These are phyloP conservation scores for Spinus pinus DNA, from an alignment of 2,797 vertebrate species.

Conservation along the genomic window DNA sequence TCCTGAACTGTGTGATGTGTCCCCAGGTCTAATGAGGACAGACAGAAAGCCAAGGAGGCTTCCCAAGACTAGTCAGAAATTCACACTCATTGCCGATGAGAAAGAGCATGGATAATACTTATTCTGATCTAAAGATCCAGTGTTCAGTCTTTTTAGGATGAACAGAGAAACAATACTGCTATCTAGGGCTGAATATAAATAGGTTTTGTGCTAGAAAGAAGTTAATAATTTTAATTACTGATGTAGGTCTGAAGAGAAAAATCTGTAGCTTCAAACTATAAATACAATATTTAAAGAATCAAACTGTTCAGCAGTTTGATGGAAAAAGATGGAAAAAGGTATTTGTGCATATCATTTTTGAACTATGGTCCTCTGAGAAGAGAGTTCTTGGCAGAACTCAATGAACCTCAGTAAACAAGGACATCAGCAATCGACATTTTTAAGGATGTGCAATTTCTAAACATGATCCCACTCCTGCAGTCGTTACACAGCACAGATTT, in stretches of 20 bases:
- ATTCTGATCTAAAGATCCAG: neutral
- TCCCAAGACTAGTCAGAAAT: neutral
- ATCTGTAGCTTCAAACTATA: neutral
- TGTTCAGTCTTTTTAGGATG: neutral
- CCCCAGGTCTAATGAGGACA: neutral
- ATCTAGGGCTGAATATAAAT: neutral
- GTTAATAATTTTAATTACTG: neutral
- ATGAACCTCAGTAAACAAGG: neutral
- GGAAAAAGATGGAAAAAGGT: neutral
- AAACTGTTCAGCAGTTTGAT: neutral
- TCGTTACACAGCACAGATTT: slow-evolving; percentile 29
- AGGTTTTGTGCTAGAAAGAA: neutral
- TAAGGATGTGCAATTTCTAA: slow-evolving; percentile 22
- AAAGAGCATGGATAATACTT: neutral
- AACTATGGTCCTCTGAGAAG: neutral
- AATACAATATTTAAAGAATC: neutral
- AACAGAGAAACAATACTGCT: neutral
- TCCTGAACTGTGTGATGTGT: neutral
- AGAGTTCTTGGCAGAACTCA: neutral
- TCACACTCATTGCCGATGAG: neutral
- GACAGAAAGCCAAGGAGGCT: neutral
- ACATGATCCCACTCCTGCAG: neutral
- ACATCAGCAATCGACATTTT: neutral
- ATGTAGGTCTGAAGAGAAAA: neutral
- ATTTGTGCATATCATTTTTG: neutral